A percentile compares a stretch with the other conserved stretches of the same genome.
Evolutionary conservation across 2,113 vertebrate genomes (phyloP).

Genomic region (Dipodomys stephensi): DNA sequence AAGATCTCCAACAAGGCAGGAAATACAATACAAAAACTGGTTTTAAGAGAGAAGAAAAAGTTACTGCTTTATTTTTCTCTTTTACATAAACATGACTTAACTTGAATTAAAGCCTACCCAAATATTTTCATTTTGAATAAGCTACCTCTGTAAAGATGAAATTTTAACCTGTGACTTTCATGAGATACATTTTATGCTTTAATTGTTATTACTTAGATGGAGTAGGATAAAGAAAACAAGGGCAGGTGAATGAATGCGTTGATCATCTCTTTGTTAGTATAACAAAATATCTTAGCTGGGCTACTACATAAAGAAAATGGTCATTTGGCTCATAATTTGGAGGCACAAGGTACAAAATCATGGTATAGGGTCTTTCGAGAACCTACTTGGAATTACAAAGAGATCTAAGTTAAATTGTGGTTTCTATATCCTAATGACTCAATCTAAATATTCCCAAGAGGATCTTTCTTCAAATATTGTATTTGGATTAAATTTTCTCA

Average conservation of each 20-base stretch:
- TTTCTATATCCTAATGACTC: not conserved
- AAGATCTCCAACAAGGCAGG: no score
- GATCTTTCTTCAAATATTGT: no score
- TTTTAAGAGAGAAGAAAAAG: no score
- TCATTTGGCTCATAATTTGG: not conserved
- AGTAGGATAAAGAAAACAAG: not conserved
- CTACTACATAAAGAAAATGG: no score
- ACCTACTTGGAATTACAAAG: no score
- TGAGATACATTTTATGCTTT: not conserved
- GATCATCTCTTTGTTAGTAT: not conserved
- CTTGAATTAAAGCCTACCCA: not conserved
- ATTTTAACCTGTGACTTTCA: not conserved
- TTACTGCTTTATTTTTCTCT: no score
- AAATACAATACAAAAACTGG: no score
- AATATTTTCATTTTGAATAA: not conserved
- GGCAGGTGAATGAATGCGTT: not conserved
- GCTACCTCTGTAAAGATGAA: not conserved
- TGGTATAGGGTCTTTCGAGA: not conserved
- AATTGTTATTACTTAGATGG: not conserved
- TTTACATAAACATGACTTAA: not conserved
- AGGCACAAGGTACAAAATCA: not conserved
- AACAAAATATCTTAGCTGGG: not conserved
- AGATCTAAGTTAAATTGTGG: not conserved
- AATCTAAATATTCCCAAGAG: not conserved
- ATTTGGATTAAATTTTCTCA: not conserved